These are phyloP conservation scores for Netelia melanura DNA, from an alignment of 2,888 invertebrate genomes.

Conservation along the genomic window DNA sequence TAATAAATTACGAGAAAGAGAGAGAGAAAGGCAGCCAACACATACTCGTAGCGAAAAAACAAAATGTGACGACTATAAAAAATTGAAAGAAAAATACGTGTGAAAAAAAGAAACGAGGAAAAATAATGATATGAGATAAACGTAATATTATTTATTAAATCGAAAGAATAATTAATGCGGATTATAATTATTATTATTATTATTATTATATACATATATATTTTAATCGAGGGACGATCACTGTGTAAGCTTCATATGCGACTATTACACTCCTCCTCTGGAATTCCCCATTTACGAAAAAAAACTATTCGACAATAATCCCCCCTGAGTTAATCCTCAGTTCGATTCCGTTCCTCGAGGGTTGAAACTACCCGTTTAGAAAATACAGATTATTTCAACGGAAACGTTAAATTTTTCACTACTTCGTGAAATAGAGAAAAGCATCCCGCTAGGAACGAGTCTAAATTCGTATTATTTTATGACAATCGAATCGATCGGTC, in stretches of 20 bases:
- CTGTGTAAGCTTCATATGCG: slow-evolving; percentile 51
- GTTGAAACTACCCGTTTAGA: slow-evolving; percentile 4
- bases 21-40: slow-evolving; percentile 1
- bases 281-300: not conserved
- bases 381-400: not conserved
- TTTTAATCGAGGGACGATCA: slow-evolving; percentile 70
- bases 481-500: slow-evolving; percentile 36
- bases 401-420: not conserved
- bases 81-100: slow-evolving; percentile 14
- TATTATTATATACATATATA: slow-evolving; percentile 70
- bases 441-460: not conserved
- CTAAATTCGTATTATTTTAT: not conserved
- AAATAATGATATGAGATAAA: slow-evolving; percentile 18
- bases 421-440: not conserved
- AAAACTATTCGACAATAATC: slow-evolving; percentile 40
- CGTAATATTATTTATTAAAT: slow-evolving; percentile 35
- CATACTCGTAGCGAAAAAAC: slow-evolving; percentile 26
- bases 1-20: not conserved
- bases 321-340: slow-evolving; percentile 38
- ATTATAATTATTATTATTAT: slow-evolving; percentile 65
- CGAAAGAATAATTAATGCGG: slow-evolving; percentile 24
- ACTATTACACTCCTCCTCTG: slow-evolving; percentile 26
- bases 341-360: slow-evolving; percentile 48
- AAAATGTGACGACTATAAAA: slow-evolving; percentile 14
- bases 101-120: slow-evolving; percentile 1